phyloP scores from a whole-genome alignment of 2,113 vertebrate genomes.

The Semnornis frantzii region DNA sequence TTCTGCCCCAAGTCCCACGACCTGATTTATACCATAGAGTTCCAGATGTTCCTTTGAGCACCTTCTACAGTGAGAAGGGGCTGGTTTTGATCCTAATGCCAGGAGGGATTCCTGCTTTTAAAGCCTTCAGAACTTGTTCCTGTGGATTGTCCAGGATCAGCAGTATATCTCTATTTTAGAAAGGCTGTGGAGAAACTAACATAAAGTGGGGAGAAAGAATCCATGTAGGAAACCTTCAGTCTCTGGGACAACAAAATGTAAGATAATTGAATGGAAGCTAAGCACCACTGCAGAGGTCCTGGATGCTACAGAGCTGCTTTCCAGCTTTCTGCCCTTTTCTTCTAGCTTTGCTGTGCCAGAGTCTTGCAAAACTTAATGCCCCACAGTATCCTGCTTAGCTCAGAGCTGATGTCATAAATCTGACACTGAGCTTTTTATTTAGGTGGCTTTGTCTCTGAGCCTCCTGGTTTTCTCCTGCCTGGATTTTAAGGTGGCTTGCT shows the following conservation, averaged over 20 bases:
- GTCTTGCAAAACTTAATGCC: neutral
- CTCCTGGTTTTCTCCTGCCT: neutral
- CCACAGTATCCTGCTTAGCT: neutral
- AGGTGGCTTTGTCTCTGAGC: neutral
- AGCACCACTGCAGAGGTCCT: neutral
- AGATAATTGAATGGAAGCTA: neutral
- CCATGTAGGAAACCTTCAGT: neutral
- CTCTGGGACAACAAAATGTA: neutral
- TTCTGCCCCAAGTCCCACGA: neutral
- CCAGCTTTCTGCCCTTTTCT: neutral
- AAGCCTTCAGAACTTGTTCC: neutral
- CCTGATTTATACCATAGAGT: neutral
- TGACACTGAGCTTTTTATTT: neutral
- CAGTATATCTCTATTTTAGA: neutral
- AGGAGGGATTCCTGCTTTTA: neutral
- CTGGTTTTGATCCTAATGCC: neutral
- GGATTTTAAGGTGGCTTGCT: neutral
- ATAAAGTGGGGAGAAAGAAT: neutral
- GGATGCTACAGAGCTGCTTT: neutral
- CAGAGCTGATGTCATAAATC: neutral
- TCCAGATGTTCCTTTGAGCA: neutral
- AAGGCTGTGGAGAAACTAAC: neutral
- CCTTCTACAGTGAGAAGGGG: neutral
- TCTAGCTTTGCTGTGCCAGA: neutral
- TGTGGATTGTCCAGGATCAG: neutral